Conservation (phyloP, 2,113 vertebrate species). For the Sturnira hondurensis region DNA sequence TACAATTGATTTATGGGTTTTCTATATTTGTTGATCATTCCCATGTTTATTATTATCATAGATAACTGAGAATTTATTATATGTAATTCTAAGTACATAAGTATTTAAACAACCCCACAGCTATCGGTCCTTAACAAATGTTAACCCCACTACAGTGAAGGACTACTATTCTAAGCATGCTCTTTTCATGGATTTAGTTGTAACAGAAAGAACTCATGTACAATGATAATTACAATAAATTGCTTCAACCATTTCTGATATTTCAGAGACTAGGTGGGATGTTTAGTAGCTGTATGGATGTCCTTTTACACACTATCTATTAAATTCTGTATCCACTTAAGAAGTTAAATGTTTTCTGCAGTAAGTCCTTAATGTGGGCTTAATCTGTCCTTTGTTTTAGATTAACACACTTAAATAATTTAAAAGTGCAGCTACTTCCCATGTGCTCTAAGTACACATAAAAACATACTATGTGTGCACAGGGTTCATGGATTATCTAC, state of each 20-base stretch:
- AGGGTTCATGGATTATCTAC: conserved; percentile 8
- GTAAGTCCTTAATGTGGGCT: neutral
- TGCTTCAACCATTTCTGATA: neutral
- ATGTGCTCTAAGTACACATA: neutral
- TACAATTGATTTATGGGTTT: conserved; percentile 13
- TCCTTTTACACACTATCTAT: neutral
- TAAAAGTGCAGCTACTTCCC: neutral
- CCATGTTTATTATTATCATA: neutral
- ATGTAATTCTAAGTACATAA: conserved; percentile 10
- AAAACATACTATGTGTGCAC: conserved; percentile 26
- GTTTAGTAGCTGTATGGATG: neutral
- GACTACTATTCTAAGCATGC: neutral
- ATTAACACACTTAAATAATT: conserved; percentile 26
- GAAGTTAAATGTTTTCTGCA: neutral
- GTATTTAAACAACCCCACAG: neutral
- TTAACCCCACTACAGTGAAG: conserved; percentile 19
- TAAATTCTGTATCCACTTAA: no score
- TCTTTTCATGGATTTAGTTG: conserved; percentile 29
- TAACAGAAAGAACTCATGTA: conserved; percentile 29
- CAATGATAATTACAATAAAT: conserved; percentile 38
- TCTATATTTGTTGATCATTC: neutral
- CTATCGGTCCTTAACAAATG: neutral
- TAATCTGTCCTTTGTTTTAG: neutral
- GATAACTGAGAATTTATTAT: conserved; percentile 53
- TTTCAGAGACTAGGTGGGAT: neutral